Conservation (phyloP, 2,797 vertebrate genomes). For the Micromesistius poutassou region DNA sequence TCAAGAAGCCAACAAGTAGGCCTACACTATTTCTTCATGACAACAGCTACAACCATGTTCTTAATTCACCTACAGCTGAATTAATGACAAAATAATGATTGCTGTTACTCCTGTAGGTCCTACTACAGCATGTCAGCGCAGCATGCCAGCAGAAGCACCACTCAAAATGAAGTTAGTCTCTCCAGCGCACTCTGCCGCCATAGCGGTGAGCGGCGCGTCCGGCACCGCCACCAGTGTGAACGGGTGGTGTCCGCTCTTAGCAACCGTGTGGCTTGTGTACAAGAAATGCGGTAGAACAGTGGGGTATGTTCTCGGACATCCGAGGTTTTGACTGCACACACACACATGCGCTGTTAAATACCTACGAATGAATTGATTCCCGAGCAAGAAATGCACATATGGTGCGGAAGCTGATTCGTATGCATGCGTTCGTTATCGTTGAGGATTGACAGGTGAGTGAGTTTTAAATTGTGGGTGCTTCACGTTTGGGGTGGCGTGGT, state of each 20-base stretch:
- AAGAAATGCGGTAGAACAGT: no score
- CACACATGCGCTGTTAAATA: not conserved
- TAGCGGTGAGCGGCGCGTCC: slow-evolving; percentile 15
- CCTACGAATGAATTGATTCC: not conserved
- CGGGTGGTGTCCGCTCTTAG: slow-evolving; percentile 56
- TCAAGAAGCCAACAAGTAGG: no score
- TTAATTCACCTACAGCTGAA: no score
- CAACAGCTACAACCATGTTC: no score
- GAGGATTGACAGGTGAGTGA: slow-evolving; percentile 58
- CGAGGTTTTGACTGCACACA: not conserved
- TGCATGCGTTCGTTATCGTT: slow-evolving; percentile 29
- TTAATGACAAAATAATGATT: no score
- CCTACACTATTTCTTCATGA: no score
- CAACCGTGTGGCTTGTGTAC: slow-evolving; percentile 59
- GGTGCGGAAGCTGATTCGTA: slow-evolving; percentile 3
- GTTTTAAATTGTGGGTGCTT: not conserved
- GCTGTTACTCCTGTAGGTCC: no score
- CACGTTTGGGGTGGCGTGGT: not conserved
- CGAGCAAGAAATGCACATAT: not conserved
- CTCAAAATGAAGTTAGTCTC: not conserved
- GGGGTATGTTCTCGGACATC: slow-evolving; percentile 8
- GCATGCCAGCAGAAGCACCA: no score
- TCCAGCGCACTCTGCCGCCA: slow-evolving; percentile 25
- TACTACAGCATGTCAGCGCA: not conserved
- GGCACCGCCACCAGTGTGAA: slow-evolving; percentile 39